Evolutionary conservation across 2,888 invertebrate species (phyloP).

Genomic region (Ametastegia equiseti): DNA sequence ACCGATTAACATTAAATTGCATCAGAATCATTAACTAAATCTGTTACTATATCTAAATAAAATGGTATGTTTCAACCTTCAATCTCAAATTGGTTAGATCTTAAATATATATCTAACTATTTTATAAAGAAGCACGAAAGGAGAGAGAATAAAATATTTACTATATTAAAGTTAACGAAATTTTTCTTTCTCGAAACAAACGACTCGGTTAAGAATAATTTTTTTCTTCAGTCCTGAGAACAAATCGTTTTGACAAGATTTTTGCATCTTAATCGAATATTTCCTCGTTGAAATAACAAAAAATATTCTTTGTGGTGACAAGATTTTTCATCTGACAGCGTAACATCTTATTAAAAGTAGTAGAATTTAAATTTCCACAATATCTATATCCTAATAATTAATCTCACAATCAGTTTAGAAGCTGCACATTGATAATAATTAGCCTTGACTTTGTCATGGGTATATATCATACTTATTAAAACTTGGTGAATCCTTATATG

Average conservation of each 20-base stretch:
- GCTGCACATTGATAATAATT: constrained; percentile 20
- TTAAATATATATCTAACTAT: neutral
- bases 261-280: neutral
- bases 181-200: neutral
- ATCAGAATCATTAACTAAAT: neutral
- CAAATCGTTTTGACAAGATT: neutral
- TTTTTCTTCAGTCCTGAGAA: neutral
- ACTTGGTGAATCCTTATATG: neutral
- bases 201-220: neutral
- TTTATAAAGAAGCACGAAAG: neutral
- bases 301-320: too few relatives aligned
- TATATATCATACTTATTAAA: neutral
- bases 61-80: neutral
- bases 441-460: neutral
- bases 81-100: neutral
- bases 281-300: neutral
- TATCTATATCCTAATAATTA: constrained; percentile 1
- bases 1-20: neutral
- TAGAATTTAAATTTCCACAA: neutral
- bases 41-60: neutral
- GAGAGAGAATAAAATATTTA: neutral
- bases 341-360: neutral
- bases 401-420: neutral
- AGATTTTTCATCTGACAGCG: neutral
- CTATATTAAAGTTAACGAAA: neutral